Evolutionary conservation across 1,140 invertebrate species (phyloP), one percentile per base, ranked within the genome.

Genomic region (Magallana gigas): DNA sequence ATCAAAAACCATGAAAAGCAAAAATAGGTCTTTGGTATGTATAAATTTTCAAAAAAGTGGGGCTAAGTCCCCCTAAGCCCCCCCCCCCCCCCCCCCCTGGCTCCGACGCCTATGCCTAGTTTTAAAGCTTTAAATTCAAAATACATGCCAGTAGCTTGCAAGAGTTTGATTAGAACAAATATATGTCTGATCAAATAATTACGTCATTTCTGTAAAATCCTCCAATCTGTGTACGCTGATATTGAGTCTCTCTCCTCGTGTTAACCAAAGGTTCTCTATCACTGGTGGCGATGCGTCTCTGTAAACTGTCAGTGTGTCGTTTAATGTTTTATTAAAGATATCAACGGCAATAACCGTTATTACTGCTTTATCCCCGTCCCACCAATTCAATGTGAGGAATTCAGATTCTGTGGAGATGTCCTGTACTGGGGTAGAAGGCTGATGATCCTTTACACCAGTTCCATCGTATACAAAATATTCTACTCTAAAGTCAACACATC

Each of bases 201-300:
- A 87, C 87, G 83, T 87, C 87, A 87, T 87, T 80, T 84, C 58
- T 8, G 56, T 87, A 57, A 87, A 87, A 11, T 87, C 87, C 29
- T 89, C 88, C 7, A 89, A 16, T 8, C 88, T 86, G 29, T 89
- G 88, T 11, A 87, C 87, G 48, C 62, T 76, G 16, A 87, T n/a
- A 29, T 87, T 87, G 11, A 86, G 16, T 58, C 85, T 71, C n/a
- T 86, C 88, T 48, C 85, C 88, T 9, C 85, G 36, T 58, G 85
- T 89, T 8, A 89, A 83, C 88, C 88, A 89, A 1, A 89, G 57
- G 23, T 89, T 71, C 14, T 86, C 82, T 84, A 89, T 84, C 1
- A 89, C 36, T 29, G 88, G 85, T 12, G 88, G 82, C 0, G 88
- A 84, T 9, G 82, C 57, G 64, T 89, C 88, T 80, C 88, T n/a